Percentiles rank a stretch among this genome's conserved stretches.
Evolutionary conservation across 2,797 vertebrate genomes (phyloP).

Genomic region (Sandelia bainsii): DNA sequence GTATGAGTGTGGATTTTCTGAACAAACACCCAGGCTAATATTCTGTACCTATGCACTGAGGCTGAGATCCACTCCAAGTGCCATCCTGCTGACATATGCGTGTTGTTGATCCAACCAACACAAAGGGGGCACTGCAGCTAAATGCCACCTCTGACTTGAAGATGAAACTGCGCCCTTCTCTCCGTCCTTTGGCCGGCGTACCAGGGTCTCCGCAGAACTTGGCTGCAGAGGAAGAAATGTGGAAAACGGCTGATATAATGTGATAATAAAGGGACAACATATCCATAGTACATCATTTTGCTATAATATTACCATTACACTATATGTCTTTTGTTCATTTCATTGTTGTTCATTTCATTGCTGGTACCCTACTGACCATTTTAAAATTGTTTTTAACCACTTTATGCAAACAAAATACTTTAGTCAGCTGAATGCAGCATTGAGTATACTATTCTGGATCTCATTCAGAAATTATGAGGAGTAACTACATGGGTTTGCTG

Average conservation of each 20-base stretch:
- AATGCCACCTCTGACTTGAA: slow-evolving; percentile 94
- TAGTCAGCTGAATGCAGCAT: slow-evolving; percentile 13
- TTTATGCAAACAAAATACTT: slow-evolving; percentile 17
- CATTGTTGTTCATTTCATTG: slow-evolving; percentile 1
- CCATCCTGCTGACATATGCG: slow-evolving; percentile 93
- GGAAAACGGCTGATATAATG: slow-evolving; percentile 23
- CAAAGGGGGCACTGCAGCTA: slow-evolving; percentile 87
- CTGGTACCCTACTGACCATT: slow-evolving; percentile 1
- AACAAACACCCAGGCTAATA: not conserved
- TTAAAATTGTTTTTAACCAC: slow-evolving; percentile 19
- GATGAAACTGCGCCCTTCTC: slow-evolving; percentile 97
- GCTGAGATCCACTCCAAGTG: slow-evolving; percentile 92
- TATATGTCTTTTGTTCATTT: not conserved
- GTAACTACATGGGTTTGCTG: slow-evolving; percentile 29
- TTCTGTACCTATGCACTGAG: slow-evolving; percentile 92
- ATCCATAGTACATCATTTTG: slow-evolving; percentile 19
- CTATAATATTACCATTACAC: not conserved
- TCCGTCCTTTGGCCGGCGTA: slow-evolving; percentile 87
- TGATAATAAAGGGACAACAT: slow-evolving; percentile 16
- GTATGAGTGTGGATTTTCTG: not conserved
- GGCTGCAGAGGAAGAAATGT: slow-evolving; percentile 79
- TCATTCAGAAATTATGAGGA: slow-evolving; percentile 50
- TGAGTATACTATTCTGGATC: slow-evolving; percentile 21
- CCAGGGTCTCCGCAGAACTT: slow-evolving; percentile 97
- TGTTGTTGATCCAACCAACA: slow-evolving; percentile 92